A percentile compares a stretch with the other conserved stretches of the same genome.
phyloP scores from a whole-genome alignment of 2,797 vertebrate genomes.

The Enteromius anoplus region DNA sequence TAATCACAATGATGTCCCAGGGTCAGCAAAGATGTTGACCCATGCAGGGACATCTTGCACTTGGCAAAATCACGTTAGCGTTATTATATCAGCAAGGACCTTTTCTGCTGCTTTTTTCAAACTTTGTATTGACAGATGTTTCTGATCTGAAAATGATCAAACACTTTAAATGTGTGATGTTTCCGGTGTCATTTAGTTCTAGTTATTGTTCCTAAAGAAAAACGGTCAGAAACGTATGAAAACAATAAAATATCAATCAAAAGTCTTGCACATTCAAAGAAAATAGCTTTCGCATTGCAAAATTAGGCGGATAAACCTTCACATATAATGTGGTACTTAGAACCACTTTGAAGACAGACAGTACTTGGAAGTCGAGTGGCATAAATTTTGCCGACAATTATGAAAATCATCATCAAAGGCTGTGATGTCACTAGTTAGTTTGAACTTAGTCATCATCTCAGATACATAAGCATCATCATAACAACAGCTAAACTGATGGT shows the following conservation, averaged over 20 bases:
- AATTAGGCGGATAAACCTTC: background rate
- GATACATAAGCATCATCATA: conserved; percentile 3
- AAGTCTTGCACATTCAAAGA: background rate
- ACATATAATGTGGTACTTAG: background rate
- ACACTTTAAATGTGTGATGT: background rate
- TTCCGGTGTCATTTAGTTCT: background rate
- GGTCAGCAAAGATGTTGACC: too few relatives aligned
- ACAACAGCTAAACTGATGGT: background rate
- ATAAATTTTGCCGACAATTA: conserved; percentile 10
- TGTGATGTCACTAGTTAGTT: conserved; percentile 9
- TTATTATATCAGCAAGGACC: background rate
- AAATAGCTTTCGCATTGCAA: background rate
- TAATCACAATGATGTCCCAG: too few relatives aligned
- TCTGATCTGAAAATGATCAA: background rate
- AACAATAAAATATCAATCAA: background rate
- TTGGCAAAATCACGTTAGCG: too few relatives aligned
- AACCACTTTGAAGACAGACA: background rate
- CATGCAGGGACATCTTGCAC: too few relatives aligned
- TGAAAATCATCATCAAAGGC: conserved; percentile 28
- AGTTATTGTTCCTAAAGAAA: background rate
- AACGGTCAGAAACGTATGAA: background rate
- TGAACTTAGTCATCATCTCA: background rate
- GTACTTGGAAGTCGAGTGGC: background rate
- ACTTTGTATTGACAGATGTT: background rate
- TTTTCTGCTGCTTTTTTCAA: background rate